phyloP scores from a whole-genome alignment of 2,113 vertebrate genomes.

The Nesospiza acunhae region DNA sequence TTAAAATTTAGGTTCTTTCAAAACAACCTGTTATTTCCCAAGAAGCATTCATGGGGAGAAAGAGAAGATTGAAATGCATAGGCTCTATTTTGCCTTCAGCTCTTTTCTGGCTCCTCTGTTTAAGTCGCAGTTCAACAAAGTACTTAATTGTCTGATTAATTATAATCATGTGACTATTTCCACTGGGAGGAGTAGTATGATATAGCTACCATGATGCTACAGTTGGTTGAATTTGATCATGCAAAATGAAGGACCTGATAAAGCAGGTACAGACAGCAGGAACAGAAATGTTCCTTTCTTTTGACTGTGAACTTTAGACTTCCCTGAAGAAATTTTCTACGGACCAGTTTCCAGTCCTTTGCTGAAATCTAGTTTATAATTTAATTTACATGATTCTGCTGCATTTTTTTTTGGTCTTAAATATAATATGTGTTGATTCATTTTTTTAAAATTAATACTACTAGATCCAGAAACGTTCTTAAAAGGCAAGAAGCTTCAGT shows the following conservation, averaged over 20 bases:
- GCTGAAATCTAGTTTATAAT: background rate
- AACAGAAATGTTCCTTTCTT: background rate
- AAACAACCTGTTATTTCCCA: background rate
- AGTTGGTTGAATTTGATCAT: background rate
- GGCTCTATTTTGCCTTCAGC: background rate
- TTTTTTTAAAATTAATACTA: background rate
- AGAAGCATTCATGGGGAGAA: background rate
- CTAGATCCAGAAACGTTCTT: background rate
- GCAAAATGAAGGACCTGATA: background rate
- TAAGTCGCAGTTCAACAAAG: background rate
- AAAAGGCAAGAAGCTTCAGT: background rate
- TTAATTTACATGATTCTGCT: background rate
- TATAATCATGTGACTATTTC: background rate
- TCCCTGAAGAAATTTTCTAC: background rate
- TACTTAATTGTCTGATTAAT: conserved; percentile 29
- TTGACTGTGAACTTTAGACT: background rate
- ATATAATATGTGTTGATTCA: background rate
- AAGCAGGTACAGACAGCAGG: background rate
- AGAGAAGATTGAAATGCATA: background rate
- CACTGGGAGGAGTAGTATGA: background rate
- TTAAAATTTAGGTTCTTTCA: background rate
- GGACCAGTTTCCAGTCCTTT: background rate
- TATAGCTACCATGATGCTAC: background rate
- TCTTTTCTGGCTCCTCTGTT: background rate
- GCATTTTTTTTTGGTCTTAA: background rate